Conservation (phyloP, 35 echinoderm and acorn worm genomes). For the Apostichopus californicus region DNA sequence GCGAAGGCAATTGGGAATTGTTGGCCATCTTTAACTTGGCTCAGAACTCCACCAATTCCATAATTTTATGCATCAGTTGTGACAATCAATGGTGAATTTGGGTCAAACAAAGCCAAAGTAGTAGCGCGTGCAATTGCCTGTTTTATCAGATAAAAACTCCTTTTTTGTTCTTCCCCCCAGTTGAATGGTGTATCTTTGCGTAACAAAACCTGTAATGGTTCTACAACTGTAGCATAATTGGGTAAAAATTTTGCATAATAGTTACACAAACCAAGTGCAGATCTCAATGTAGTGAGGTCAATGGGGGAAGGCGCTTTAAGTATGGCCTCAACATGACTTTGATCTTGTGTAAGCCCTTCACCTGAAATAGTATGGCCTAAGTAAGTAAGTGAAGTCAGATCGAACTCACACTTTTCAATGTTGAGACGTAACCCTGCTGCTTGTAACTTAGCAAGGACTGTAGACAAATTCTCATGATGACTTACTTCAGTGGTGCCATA, state of each 20-base stretch:
- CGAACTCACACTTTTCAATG: slow-evolving; percentile 63
- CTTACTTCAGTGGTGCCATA: slow-evolving; percentile 7
- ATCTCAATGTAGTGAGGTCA: slow-evolving; percentile 6
- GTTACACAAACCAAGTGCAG: slow-evolving; percentile 38
- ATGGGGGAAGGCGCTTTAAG: slow-evolving; percentile 15
- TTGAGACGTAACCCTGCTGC: slow-evolving; percentile 29
- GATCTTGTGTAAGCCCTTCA: slow-evolving; percentile 33
- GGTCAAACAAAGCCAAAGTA: slow-evolving; percentile 38
- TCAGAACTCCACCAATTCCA: slow-evolving; percentile 54
- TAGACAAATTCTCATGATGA: slow-evolving; percentile 16
- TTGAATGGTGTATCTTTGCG: slow-evolving; percentile 44
- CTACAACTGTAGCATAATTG: slow-evolving; percentile 50
- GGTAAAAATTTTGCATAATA: slow-evolving; percentile 63
- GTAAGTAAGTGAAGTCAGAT: not conserved
- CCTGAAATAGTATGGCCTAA: slow-evolving; percentile 55
- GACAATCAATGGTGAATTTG: slow-evolving; percentile 13
- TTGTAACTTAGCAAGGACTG: slow-evolving; percentile 23
- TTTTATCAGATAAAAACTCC: slow-evolving; percentile 46
- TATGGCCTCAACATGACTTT: slow-evolving; percentile 35
- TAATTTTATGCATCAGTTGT: slow-evolving; percentile 60
- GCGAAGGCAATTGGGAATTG: slow-evolving; percentile 54
- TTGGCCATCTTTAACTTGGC: slow-evolving; percentile 46
- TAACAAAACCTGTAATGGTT: slow-evolving; percentile 43
- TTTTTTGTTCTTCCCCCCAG: slow-evolving; percentile 17
- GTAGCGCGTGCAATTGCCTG: slow-evolving; percentile 8